These are phyloP conservation scores for Lissocephala sabroskyi DNA, from an alignment of 2,888 invertebrate genomes.

Conservation along the genomic window DNA sequence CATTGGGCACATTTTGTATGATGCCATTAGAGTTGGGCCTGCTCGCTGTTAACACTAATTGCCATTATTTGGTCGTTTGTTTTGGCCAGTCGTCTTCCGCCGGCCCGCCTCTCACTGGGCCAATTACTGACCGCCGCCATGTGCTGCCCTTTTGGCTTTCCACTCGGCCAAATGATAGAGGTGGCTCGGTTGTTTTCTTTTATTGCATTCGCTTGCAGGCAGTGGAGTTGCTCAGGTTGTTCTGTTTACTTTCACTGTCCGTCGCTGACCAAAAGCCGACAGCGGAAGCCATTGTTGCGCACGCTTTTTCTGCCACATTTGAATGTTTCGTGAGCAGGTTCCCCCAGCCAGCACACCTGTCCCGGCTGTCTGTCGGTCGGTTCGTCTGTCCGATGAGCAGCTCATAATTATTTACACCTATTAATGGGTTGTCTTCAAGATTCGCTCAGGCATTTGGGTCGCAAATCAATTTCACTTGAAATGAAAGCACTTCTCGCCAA, in stretches of 20 bases:
- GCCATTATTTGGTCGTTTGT: conserved; percentile 34
- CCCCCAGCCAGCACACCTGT: neutral
- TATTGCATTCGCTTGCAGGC: conserved; percentile 29
- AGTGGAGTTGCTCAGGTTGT: conserved; percentile 10
- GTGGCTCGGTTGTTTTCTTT: conserved; percentile 18
- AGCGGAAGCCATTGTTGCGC: conserved; percentile 46
- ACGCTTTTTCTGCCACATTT: conserved; percentile 40
- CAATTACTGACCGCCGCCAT: conserved; percentile 9
- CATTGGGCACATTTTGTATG: neutral
- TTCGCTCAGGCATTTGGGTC: conserved; percentile 54
- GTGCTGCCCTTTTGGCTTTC: conserved; percentile 43
- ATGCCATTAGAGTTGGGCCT: neutral
- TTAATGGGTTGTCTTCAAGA: conserved; percentile 42
- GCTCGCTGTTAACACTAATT: conserved; percentile 34
- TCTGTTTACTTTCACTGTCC: conserved; percentile 60
- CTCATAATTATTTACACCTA: conserved; percentile 60
- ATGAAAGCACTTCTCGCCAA: conserved; percentile 46
- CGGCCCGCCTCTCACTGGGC: neutral
- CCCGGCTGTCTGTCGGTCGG: neutral
- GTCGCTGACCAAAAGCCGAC: conserved; percentile 29
- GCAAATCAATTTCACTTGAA: conserved; percentile 63
- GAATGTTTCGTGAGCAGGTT: too few species aligned
- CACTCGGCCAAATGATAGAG: conserved; percentile 28
- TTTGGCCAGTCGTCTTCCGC: conserved; percentile 17
- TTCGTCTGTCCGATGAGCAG: conserved; percentile 5